Evolutionary conservation across 2,113 vertebrate species (phyloP).

Genomic region (Origma solitaria): DNA sequence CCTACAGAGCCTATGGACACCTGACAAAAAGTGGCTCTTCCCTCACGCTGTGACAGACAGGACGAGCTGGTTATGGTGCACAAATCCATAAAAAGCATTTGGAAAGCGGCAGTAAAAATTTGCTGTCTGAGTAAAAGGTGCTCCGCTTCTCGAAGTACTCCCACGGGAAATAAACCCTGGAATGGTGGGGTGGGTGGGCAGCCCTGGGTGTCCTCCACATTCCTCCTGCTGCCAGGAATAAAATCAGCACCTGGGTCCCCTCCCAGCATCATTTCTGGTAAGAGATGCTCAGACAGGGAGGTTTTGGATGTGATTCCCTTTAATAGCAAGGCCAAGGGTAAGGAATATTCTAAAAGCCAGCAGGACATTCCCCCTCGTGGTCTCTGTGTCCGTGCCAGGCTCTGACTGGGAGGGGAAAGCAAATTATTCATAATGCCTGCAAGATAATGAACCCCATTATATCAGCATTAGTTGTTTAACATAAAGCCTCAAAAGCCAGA

Average conservation of each 20-base stretch:
- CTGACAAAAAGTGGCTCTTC: background rate
- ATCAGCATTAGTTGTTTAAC: background rate
- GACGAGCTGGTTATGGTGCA: background rate
- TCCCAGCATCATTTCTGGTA: background rate
- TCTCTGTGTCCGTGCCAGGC: background rate
- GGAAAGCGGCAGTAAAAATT: background rate
- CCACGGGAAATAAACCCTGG: background rate
- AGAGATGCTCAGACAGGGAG: background rate
- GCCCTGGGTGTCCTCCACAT: background rate
- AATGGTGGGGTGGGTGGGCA: background rate
- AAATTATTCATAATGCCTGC: background rate
- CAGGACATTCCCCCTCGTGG: background rate
- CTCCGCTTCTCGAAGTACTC: background rate
- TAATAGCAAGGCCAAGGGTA: background rate
- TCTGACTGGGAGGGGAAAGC: background rate
- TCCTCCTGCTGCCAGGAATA: background rate
- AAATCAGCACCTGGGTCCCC: background rate
- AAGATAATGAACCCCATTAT: background rate
- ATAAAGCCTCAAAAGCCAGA: background rate
- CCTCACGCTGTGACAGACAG: background rate
- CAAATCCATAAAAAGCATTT: background rate
- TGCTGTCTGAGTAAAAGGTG: background rate
- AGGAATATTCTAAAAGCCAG: background rate
- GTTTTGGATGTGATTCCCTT: background rate
- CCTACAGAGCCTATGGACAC: background rate